phyloP scores from a whole-genome alignment of 2,888 invertebrate species.

The Steinernema hermaphroditum region DNA sequence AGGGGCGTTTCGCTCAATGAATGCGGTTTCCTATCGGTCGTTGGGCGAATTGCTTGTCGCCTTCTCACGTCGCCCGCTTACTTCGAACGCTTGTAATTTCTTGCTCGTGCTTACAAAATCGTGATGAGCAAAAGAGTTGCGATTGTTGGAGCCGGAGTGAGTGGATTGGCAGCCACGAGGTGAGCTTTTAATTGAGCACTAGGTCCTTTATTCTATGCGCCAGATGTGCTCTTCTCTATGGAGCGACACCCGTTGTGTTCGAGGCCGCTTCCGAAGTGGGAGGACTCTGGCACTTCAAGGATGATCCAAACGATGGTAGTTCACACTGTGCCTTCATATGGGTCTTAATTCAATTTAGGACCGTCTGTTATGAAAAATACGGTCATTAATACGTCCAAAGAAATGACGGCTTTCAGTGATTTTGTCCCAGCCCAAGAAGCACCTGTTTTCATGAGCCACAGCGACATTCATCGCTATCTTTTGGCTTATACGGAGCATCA shows the following conservation, averaged over 20 bases:
- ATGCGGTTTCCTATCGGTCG: too few relatives aligned
- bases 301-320: neutral
- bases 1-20: too few relatives aligned
- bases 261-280: neutral
- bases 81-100: too few relatives aligned
- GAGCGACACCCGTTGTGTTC: neutral
- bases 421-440: neutral
- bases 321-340: neutral
- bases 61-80: too few relatives aligned
- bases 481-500: neutral
- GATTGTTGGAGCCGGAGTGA: constrained; percentile 11
- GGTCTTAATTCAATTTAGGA: too few relatives aligned
- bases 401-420: constrained; percentile 60
- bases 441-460: neutral
- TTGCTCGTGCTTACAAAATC: too few relatives aligned
- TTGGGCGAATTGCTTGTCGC: too few relatives aligned
- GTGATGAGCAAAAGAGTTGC: constrained; percentile 1
- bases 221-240: constrained; percentile 1
- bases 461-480: neutral
- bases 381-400: constrained; percentile 68
- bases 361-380: constrained; percentile 66
- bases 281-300: constrained; percentile 11
- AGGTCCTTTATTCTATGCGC: neutral
- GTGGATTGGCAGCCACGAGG: constrained; percentile 1
- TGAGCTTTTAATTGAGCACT: neutral